phyloP scores from a whole-genome alignment of 2,113 vertebrate species.

The Verasper variegatus region DNA sequence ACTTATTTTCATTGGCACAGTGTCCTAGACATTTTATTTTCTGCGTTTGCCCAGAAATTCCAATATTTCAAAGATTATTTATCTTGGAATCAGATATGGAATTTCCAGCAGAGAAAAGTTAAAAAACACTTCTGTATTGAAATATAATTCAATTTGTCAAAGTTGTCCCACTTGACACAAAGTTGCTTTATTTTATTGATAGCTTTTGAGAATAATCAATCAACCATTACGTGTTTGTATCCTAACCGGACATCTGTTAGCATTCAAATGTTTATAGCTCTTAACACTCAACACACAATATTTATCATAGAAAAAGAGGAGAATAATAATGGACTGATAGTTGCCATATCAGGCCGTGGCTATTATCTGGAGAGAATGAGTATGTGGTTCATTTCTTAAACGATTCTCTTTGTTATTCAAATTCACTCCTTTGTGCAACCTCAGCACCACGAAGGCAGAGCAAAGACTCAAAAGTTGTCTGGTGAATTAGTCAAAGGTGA shows the following conservation, averaged over 20 bases:
- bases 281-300: conserved; percentile 1
- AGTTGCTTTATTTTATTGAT: background rate
- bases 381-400: conserved; percentile 64
- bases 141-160: conserved; percentile 12
- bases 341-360: conserved; percentile 43
- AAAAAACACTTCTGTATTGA: background rate
- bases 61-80: conserved; percentile 63
- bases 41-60: conserved; percentile 58
- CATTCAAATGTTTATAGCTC: background rate
- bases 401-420: conserved; percentile 76
- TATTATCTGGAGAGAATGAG: conserved; percentile 65
- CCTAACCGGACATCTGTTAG: conserved; percentile 6
- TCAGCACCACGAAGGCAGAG: conserved; percentile 62
- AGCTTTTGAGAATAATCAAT: background rate
- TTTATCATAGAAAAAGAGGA: conserved; percentile 26
- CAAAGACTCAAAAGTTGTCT: conserved; percentile 67
- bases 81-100: conserved; percentile 46
- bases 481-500: conserved; percentile 69
- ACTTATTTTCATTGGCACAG: conserved; percentile 68
- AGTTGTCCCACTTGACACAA: conserved; percentile 1
- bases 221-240: background rate
- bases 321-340: conserved; percentile 47
- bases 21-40: conserved; percentile 53
- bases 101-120: conserved; percentile 23
- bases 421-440: conserved; percentile 66